Percentiles rank a stretch among this genome's conserved stretches.
Evolutionary conservation across 2,888 invertebrate genomes (phyloP).

Genomic region (Diadromus collaris): DNA sequence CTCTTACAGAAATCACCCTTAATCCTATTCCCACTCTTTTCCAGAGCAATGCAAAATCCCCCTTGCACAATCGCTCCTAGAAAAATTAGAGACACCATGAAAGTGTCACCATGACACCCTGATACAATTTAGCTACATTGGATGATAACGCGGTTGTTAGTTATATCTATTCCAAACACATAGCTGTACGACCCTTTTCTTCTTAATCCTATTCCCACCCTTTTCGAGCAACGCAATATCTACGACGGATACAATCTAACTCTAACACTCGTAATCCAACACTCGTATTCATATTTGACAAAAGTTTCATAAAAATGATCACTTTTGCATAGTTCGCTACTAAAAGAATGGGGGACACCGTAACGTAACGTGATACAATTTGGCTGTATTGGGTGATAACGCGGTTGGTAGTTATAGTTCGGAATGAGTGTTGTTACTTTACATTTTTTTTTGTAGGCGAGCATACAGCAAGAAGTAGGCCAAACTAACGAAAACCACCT

Average conservation of each 20-base stretch:
- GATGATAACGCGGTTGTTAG: not conserved
- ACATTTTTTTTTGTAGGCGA: not conserved
- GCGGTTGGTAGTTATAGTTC: not conserved
- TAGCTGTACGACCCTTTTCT: too few species aligned
- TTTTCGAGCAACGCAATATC: not conserved
- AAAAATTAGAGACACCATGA: not conserved
- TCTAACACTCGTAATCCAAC: too few species aligned
- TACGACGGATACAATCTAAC: conserved; percentile 8
- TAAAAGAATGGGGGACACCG: not conserved
- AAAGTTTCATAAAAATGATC: too few species aligned
- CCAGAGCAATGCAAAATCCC: too few species aligned
- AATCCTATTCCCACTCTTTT: conserved; percentile 23
- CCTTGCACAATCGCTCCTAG: not conserved
- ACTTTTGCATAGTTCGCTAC: too few species aligned
- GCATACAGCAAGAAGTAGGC: conserved; percentile 59
- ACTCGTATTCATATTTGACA: too few species aligned
- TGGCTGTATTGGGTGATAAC: not conserved
- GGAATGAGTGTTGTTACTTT: not conserved
- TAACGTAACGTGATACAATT: conserved; percentile 7
- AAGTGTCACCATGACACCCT: too few species aligned
- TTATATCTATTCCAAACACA: too few species aligned
- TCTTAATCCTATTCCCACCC: too few species aligned
- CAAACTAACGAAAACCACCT: conserved; percentile 62
- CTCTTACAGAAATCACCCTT: not conserved
- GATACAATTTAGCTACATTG: not conserved